A percentile compares a stretch with the other conserved stretches of the same genome.
Conservation (phyloP, 2,888 invertebrate species). For the Halictus quadricinctus region DNA sequence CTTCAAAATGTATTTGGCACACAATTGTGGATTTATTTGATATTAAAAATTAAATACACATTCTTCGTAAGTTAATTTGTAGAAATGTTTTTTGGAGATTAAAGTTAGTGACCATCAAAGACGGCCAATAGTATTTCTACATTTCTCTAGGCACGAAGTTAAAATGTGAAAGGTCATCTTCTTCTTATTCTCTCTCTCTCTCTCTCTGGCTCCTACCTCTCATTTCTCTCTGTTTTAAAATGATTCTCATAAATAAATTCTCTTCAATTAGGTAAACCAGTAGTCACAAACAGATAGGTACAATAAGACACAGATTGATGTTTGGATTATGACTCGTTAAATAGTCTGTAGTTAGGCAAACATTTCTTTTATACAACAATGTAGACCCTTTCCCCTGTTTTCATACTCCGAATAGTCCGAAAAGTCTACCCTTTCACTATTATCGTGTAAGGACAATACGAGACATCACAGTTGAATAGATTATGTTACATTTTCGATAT, state of each 20-base stretch:
- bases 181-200: too few species aligned
- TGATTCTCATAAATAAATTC: too few species aligned
- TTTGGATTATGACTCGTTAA: not conserved
- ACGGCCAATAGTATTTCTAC: too few species aligned
- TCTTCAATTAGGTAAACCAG: too few species aligned
- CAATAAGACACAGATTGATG: not conserved
- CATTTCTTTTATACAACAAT: too few species aligned
- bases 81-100: not conserved
- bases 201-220: too few species aligned
- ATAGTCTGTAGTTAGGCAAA: not conserved
- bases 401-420: not conserved
- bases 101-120: not conserved
- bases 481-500: conserved; percentile 17
- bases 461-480: not conserved
- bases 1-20: not conserved
- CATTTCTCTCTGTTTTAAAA: too few species aligned
- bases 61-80: not conserved
- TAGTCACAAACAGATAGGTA: too few species aligned
- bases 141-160: too few species aligned
- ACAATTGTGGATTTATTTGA: not conserved
- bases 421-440: not conserved
- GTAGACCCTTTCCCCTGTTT: too few species aligned
- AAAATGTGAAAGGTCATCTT: too few species aligned
- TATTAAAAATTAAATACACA: not conserved
- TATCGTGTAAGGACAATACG: not conserved